These are phyloP conservation scores for Eupsittula cactorum DNA, from an alignment of 2,113 vertebrate genomes.

Conservation along the genomic window DNA sequence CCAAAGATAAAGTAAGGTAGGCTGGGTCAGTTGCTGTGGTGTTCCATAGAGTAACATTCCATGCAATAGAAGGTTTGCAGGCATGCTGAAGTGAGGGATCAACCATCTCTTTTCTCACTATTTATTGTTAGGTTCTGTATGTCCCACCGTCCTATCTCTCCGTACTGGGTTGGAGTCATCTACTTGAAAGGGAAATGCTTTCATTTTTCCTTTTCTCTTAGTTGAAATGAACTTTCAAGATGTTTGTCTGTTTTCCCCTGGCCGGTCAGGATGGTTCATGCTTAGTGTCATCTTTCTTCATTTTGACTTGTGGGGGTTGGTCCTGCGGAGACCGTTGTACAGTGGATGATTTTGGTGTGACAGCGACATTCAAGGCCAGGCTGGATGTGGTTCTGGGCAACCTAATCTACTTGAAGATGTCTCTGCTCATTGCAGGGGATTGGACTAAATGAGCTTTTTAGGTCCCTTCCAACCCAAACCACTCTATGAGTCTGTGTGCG, in stretches of 20 bases:
- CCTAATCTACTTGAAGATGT: neutral
- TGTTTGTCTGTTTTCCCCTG: neutral
- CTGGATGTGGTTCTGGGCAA: neutral
- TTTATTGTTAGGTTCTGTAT: neutral
- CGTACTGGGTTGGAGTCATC: fast-evolving
- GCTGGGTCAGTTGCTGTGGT: neutral
- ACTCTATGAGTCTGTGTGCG: neutral
- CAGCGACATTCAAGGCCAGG: neutral
- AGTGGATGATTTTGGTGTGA: neutral
- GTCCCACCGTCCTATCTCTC: neutral
- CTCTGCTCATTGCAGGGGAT: neutral
- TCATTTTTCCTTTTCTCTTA: neutral
- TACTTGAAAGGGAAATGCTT: neutral
- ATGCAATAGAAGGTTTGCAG: neutral
- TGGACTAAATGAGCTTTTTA: neutral
- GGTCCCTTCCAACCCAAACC: neutral
- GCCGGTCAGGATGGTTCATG: neutral
- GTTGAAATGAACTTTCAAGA: neutral
- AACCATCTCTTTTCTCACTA: neutral
- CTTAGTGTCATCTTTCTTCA: neutral
- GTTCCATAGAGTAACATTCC: neutral
- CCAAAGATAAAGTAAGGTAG: neutral
- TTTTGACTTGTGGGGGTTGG: neutral
- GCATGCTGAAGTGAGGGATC: neutral
- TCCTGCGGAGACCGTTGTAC: neutral